Conservation (phyloP, 1,140 invertebrate genomes). For the Homalodisca vitripennis region DNA sequence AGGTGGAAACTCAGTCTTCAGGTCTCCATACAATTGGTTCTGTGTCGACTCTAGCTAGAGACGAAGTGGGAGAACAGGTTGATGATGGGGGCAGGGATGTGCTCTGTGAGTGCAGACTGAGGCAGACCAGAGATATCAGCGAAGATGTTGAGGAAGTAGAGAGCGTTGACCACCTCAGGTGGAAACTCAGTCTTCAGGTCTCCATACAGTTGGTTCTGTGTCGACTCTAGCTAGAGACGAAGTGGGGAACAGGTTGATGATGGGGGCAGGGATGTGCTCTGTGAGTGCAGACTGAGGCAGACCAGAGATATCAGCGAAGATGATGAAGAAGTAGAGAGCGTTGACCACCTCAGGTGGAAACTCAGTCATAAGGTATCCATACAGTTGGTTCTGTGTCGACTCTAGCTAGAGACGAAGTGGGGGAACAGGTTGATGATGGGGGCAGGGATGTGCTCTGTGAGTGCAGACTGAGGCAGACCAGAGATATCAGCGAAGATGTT, state of each 20-base stretch:
- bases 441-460: conserved; percentile 41
- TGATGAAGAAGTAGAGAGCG: conserved; percentile 40
- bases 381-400: no score
- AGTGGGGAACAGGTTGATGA: conserved; percentile 39
- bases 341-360: conserved; percentile 38
- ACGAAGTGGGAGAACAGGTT: conserved; percentile 35
- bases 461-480: conserved; percentile 34
- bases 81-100: conserved; percentile 42
- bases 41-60: no score
- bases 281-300: conserved; percentile 36
- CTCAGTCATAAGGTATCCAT: no score
- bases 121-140: conserved; percentile 37
- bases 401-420: background rate
- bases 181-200: conserved; percentile 39
- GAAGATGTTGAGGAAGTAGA: conserved; percentile 41
- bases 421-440: conserved; percentile 40
- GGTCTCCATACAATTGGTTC: no score
- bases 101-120: conserved; percentile 34
- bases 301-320: conserved; percentile 37
- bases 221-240: no score
- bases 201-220: no score
- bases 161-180: conserved; percentile 35
- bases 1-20: conserved; percentile 39
- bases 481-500: conserved; percentile 39
- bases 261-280: conserved; percentile 40